A percentile compares a stretch with the other conserved stretches of the same genome.
These are phyloP conservation scores for Chloromyia formosa DNA, from an alignment of 2,888 invertebrate genomes.

Conservation along the genomic window DNA sequence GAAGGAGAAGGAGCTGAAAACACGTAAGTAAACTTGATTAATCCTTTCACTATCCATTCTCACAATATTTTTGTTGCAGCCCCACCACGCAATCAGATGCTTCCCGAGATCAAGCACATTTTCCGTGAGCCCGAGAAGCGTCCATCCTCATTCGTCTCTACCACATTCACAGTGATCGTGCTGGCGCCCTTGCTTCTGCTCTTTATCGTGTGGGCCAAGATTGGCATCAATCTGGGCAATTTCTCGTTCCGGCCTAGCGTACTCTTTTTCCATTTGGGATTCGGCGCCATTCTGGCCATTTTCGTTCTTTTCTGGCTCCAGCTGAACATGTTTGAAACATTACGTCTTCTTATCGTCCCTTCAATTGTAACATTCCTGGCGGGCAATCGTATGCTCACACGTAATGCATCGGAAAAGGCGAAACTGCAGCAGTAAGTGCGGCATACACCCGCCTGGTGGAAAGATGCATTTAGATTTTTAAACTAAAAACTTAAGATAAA, in stretches of 20 bases:
- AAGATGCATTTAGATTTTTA: no score
- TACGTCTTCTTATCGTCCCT: constrained; percentile 86
- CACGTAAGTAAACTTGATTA: constrained; percentile 8
- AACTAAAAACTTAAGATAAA: no score
- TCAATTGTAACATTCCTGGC: constrained; percentile 90
- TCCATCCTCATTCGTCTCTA: constrained; percentile 87
- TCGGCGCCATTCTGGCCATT: constrained; percentile 88
- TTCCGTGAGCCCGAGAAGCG: constrained; percentile 93
- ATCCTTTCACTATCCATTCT: neutral
- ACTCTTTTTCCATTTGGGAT: constrained; percentile 88
- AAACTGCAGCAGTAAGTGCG: neutral
- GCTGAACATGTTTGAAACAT: constrained; percentile 95
- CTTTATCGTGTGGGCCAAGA: constrained; percentile 83
- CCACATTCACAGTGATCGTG: constrained; percentile 87
- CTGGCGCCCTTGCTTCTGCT: constrained; percentile 84
- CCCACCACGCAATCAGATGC: constrained; percentile 63
- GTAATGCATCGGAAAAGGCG: constrained; percentile 68
- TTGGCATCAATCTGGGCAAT: constrained; percentile 87
- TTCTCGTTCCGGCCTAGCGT: constrained; percentile 82
- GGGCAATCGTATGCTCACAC: constrained; percentile 89
- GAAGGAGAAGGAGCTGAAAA: constrained; percentile 17
- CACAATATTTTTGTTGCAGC: constrained; percentile 43
- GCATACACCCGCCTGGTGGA: no score
- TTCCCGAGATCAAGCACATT: constrained; percentile 76
- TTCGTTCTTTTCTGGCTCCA: constrained; percentile 93